These are phyloP conservation scores for Cloeon dipterum DNA, from an alignment of 2,888 invertebrate species.

Conservation along the genomic window DNA sequence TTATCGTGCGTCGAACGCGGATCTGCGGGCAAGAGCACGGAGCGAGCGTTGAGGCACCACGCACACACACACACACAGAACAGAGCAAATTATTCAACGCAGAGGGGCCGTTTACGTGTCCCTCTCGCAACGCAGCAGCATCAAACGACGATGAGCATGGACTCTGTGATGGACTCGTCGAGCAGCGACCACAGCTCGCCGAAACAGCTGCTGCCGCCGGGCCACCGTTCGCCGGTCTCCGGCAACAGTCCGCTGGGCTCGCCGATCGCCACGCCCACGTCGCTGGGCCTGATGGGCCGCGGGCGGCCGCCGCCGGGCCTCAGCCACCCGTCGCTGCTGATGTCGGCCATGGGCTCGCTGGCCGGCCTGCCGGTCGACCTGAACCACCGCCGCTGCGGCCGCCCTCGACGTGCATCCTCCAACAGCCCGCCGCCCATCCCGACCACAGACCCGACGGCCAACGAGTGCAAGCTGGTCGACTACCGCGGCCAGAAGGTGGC, in stretches of 20 bases:
- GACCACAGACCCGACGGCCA: constrained; percentile 78
- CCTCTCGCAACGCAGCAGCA: too few species aligned
- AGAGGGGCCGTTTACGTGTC: too few species aligned
- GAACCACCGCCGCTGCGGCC: too few species aligned
- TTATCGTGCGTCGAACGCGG: too few species aligned
- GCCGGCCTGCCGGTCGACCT: constrained; percentile 6
- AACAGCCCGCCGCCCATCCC: constrained; percentile 82
- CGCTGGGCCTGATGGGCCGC: constrained; percentile 63
- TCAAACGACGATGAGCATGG: constrained; percentile 26
- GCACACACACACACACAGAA: too few species aligned
- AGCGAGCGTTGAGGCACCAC: too few species aligned
- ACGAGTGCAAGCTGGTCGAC: constrained; percentile 92
- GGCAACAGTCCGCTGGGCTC: background rate
- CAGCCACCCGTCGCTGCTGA: constrained; percentile 8
- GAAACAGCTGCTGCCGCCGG: constrained; percentile 6
- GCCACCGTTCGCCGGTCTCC: constrained; percentile 2
- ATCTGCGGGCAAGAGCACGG: too few species aligned
- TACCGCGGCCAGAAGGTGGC: constrained; percentile 94
- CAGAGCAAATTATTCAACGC: too few species aligned
- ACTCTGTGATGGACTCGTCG: constrained; percentile 30
- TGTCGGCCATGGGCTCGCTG: constrained; percentile 11
- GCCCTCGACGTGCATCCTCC: constrained; percentile 31
- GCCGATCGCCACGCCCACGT: background rate
- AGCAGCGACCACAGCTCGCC: constrained; percentile 26
- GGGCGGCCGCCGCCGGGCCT: constrained; percentile 17